A percentile compares a stretch with the other conserved stretches of the same genome.
These are phyloP conservation scores for Peromyscus aztecus DNA, from an alignment of 2,797 vertebrate genomes.

Conservation along the genomic window DNA sequence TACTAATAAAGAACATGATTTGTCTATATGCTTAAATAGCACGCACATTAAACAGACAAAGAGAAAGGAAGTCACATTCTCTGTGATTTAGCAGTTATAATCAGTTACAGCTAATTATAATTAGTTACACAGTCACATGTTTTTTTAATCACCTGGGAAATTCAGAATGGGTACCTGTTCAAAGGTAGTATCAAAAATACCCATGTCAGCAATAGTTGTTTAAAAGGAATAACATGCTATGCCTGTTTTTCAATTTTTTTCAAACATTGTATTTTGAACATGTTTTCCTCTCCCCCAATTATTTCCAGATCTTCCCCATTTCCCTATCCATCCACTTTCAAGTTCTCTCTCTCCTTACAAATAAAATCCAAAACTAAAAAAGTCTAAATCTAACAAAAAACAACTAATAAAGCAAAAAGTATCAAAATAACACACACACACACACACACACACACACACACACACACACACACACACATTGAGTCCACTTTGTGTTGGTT, in stretches of 20 bases:
- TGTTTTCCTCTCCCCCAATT: neutral
- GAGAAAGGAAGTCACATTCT: neutral
- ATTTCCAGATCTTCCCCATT: neutral
- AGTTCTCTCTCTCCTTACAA: neutral
- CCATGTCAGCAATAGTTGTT: neutral
- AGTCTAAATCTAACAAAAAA: neutral
- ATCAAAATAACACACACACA: neutral
- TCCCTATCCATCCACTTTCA: neutral
- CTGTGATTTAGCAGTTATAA: neutral
- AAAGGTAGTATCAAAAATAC: neutral
- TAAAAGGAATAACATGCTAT: neutral
- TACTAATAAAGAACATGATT: neutral
- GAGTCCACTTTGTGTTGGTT: neutral
- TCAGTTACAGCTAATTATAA: neutral
- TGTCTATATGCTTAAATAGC: neutral
- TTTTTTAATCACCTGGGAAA: neutral
- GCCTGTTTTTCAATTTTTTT: neutral
- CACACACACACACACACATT: neutral
- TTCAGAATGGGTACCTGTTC: neutral
- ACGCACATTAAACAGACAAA: neutral
- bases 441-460: neutral
- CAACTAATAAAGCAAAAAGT: neutral
- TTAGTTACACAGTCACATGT: neutral
- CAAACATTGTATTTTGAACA: neutral
- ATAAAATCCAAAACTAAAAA: neutral